Evolutionary conservation across 2,888 invertebrate species (phyloP), one percentile per base, ranked within the genome.

Genomic region (Sinelater perroti): DNA sequence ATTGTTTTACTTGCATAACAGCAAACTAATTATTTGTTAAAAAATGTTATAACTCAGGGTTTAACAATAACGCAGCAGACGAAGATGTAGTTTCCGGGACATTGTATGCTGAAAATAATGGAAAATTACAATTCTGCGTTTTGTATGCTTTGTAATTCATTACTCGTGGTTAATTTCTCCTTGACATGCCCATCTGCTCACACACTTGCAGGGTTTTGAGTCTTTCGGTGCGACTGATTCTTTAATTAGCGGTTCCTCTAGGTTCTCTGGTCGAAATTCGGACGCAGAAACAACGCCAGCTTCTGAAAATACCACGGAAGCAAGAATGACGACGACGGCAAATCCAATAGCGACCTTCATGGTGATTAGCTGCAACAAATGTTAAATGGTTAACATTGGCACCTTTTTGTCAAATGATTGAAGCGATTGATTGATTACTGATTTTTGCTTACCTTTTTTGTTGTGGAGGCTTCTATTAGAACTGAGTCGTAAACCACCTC

Each of bases 31-130:
- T n/a, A n/a, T n/a, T n/a, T n/a, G n/a, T n/a, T n/a, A n/a, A n/a
- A n/a, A n/a, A n/a, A n/a, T n/a, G n/a, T n/a, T n/a, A n/a, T n/a
- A n/a, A n/a, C n/a, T n/a, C n/a, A n/a, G n/a, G n/a, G n/a, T n/a
- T n/a, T n/a, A n/a, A n/a, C 1, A 38, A 40, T 11, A 24, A 11
- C 24, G 14, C 40, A 40, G 26, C 40, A 40, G 1, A 40, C 24
- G 11, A 24, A 20, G 8, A 40, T 14, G 24, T 40, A 40, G 11
- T 24, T 40, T 11, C 13, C 13, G 1, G 11, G 24, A 5, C 40
- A 40, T 1, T 40, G 11, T 7, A 21, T 11, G 3, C 40, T 40
- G 11, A 24, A 40, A 40, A 24, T 38, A 5, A n/a, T n/a, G n/a
- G n/a, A n/a, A n/a, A n/a, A n/a, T n/a, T n/a, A n/a, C n/a, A n/a